Base-by-base conservation (phyloP, 2,113 vertebrate genomes). In the Amphilophus citrinellus region DNA sequence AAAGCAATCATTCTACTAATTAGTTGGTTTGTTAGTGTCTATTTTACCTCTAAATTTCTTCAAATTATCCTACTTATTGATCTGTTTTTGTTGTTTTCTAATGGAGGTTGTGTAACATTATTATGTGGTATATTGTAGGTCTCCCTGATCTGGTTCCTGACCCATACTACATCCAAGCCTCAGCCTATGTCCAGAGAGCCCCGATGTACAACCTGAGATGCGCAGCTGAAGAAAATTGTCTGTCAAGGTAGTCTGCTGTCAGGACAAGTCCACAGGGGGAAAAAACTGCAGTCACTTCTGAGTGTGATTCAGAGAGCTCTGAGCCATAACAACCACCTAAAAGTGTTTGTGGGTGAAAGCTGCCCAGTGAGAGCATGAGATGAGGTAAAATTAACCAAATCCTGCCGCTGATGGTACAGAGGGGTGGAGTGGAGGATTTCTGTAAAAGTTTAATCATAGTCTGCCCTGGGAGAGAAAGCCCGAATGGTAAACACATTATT, bases 161-260 rank as follows among this genome's bases (percentile, higher is more conserved):
- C 90, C 97, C 98, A 1, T 99, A 99, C 94, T 99, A 98, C 93
- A 98, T 99, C 83, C 98, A 99, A 92, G 96, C 98, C 35, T 97
- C 98, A 50, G 97, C 97, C 0, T 99, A 99, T 2, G 97, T 97
- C 80, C 98, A 99, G 91, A 98, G 96, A 91, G 96, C 96, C 91
- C 95, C 98, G 2, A 99, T 99, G 98, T 99, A 99, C 93, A 99
- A 97, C 93, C 94, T 99, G 93, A 96, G 98, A 87, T 99, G 98
- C 86, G 98, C 98, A 3, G 97, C 98, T 0, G 98, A 99, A 90
- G 98, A 99, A 87, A 99, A 99, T 95, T 99, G 98, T 88, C 93
- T 99, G 93, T 97, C 98, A 90, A 99, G 98, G 98, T 99, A 96
- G 42, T n/a, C 58, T 59, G 9, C n/a, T 56, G 58, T 88, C 77